A percentile compares a stretch with the other conserved stretches of the same genome.
phyloP scores from a whole-genome alignment of 2,888 invertebrate species.

The Chymomyza amoena region DNA sequence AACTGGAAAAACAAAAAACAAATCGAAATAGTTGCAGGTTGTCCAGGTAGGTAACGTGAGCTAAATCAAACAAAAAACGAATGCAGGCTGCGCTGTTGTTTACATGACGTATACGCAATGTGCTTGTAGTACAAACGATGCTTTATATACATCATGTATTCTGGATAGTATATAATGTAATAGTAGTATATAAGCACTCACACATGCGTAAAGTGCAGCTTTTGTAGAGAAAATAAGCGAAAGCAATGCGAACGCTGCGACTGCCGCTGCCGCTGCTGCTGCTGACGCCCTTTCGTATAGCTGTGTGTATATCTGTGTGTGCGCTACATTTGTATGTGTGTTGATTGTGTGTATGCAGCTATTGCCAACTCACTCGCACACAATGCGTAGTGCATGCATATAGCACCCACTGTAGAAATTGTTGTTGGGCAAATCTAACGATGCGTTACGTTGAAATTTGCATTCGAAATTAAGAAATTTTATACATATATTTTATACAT shows the following conservation, averaged over 20 bases:
- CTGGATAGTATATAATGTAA: constrained; percentile 11
- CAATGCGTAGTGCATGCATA: background rate
- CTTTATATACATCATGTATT: background rate
- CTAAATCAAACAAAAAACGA: constrained; percentile 14
- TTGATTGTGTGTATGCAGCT: background rate
- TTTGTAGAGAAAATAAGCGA: background rate
- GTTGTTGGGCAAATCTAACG: constrained; percentile 40
- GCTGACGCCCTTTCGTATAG: background rate
- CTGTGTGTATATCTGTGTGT: background rate
- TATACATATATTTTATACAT: too few relatives aligned
- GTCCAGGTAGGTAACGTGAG: background rate
- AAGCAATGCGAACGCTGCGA: background rate
- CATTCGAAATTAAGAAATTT: constrained; percentile 62
- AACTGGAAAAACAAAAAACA: too few relatives aligned
- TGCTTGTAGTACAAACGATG: background rate
- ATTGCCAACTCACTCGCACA: background rate
- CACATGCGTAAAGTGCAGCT: constrained; percentile 21
- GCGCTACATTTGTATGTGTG: too few relatives aligned
- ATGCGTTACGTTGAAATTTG: constrained; percentile 57
- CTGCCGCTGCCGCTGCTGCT: background rate
- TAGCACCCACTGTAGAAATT: background rate
- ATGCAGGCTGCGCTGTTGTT: constrained; percentile 17
- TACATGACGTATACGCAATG: constrained; percentile 49
- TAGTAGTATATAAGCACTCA: constrained; percentile 1
- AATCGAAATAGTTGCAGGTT: background rate